These are phyloP conservation scores for Pyrgus malvae DNA, from an alignment of 2,888 invertebrate genomes.

Conservation along the genomic window DNA sequence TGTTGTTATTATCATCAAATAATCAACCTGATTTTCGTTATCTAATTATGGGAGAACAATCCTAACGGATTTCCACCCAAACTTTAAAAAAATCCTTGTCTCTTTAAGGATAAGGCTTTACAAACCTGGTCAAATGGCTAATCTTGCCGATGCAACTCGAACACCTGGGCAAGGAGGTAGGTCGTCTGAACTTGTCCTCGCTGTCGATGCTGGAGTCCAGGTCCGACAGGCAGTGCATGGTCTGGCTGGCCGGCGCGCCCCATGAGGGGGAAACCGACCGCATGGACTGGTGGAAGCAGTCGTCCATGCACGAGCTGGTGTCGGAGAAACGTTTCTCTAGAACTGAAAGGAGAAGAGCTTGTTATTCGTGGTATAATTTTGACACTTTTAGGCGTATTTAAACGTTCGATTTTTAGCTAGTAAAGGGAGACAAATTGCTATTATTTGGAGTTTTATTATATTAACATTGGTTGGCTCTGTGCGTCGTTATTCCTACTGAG, in stretches of 20 bases:
- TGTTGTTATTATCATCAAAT: no score
- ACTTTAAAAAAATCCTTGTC: neutral
- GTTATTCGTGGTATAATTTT: no score
- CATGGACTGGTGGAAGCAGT: slow-evolving; percentile 67
- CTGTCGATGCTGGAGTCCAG: slow-evolving; percentile 65
- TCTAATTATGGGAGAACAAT: no score
- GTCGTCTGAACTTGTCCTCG: slow-evolving; percentile 70
- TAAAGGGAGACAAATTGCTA: no score
- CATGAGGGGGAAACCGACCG: slow-evolving; percentile 71
- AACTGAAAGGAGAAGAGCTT: slow-evolving; percentile 43
- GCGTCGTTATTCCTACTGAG: no score
- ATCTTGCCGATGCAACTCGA: slow-evolving; percentile 91
- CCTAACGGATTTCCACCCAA: no score
- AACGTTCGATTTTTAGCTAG: no score
- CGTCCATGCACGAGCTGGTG: slow-evolving; percentile 69
- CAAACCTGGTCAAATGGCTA: slow-evolving; percentile 83
- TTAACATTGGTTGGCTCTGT: no score
- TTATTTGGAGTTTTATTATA: no score
- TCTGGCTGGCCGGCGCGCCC: slow-evolving; percentile 67
- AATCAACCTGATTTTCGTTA: no score
- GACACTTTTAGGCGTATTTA: no score
- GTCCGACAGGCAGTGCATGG: slow-evolving; percentile 75
- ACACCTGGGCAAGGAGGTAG: slow-evolving; percentile 82
- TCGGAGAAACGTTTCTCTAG: slow-evolving; percentile 75
- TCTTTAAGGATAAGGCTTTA: no score